Evolutionary conservation across 2,797 vertebrate genomes (phyloP).

Genomic region (Syngnathus acus): DNA sequence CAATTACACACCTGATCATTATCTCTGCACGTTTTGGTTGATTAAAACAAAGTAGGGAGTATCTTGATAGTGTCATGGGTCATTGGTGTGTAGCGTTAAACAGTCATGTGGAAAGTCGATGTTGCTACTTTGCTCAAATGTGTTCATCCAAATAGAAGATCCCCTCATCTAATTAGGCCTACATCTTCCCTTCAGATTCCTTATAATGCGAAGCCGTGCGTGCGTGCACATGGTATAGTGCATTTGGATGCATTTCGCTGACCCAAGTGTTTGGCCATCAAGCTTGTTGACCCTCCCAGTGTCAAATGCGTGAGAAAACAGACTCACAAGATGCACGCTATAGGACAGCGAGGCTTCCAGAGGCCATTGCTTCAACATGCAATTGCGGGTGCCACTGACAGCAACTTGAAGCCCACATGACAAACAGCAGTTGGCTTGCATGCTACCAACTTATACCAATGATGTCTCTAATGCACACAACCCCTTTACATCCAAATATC

Average conservation of each 20-base stretch:
- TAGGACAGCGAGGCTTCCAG: conserved; percentile 32
- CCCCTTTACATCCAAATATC: not conserved
- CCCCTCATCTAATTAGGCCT: not conserved
- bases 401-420: conserved; percentile 38
- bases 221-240: not conserved
- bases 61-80: too few relatives aligned
- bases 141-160: not conserved
- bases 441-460: conserved; percentile 33
- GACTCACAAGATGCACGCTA: conserved; percentile 30
- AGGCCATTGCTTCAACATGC: conserved; percentile 42
- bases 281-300: not conserved
- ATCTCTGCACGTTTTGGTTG: too few relatives aligned
- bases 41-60: too few relatives aligned
- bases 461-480: conserved; percentile 9
- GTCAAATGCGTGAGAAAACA: conserved; percentile 1
- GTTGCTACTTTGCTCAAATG: not conserved
- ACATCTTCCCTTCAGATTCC: not conserved
- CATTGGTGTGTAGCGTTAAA: not conserved
- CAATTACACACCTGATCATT: too few relatives aligned
- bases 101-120: conserved; percentile 10
- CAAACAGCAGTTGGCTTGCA: conserved; percentile 56
- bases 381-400: conserved; percentile 32
- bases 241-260: not conserved
- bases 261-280: conserved; percentile 11
- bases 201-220: not conserved